phyloP scores from a whole-genome alignment of 2,113 vertebrate species.

The Festucalex cinctus region DNA sequence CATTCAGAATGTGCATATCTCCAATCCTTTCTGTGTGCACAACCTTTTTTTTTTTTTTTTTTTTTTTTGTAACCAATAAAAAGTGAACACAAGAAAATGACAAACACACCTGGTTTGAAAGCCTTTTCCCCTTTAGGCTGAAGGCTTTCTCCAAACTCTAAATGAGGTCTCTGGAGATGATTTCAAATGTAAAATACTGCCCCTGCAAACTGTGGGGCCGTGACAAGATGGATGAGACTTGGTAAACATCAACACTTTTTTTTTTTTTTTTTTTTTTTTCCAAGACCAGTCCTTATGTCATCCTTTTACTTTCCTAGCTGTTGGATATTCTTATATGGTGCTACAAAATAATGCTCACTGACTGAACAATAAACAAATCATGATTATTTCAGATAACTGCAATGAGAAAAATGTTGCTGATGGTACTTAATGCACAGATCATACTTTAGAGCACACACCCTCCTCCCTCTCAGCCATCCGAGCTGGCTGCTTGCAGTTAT shows the following conservation, averaged over 20 bases:
- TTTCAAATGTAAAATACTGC: conserved; percentile 21
- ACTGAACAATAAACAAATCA: not conserved
- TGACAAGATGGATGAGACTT: conserved; percentile 4
- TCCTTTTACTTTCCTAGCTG: conserved; percentile 22
- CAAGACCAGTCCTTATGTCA: not conserved
- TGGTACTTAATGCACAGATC: not conserved
- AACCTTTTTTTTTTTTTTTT: conserved; percentile 5
- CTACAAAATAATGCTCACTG: not conserved
- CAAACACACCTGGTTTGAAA: conserved; percentile 37
- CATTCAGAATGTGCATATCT: too few species aligned
- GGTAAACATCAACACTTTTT: not conserved
- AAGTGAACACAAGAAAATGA: conserved; percentile 7
- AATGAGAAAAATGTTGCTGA: not conserved
- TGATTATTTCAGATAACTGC: not conserved
- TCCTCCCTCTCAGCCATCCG: not conserved
- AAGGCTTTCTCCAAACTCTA: conserved; percentile 30
- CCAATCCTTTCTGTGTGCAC: conserved; percentile 25
- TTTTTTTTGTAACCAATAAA: not conserved
- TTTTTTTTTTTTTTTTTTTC: not conserved
- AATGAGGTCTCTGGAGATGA: conserved; percentile 43
- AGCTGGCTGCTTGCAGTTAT: conserved; percentile 6
- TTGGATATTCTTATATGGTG: not conserved
- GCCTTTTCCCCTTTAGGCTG: conserved; percentile 52
- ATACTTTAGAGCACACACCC: not conserved
- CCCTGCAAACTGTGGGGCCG: conserved; percentile 11